A percentile compares a stretch with the other conserved stretches of the same genome.
These are phyloP conservation scores for Tipula confusa DNA, from an alignment of 2,888 invertebrate genomes.

Conservation along the genomic window DNA sequence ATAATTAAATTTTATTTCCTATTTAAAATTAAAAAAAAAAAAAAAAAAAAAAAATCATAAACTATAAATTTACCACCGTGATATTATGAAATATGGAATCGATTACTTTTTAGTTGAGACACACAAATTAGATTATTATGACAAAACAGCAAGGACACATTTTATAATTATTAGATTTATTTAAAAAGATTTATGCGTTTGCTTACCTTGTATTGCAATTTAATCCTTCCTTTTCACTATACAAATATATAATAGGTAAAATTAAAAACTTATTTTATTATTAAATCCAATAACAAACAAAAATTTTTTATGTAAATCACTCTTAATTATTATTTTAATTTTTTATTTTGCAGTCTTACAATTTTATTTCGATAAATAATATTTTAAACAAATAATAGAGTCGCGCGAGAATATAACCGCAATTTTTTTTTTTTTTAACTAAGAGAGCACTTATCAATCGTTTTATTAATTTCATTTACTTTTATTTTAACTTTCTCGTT, in stretches of 20 bases:
- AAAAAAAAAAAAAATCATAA: too few relatives aligned
- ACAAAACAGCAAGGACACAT: neutral
- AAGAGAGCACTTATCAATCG: neutral
- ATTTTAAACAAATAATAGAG: neutral
- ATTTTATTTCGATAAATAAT: neutral
- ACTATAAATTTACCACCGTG: too few relatives aligned
- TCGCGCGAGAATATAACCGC: slow-evolving; percentile 17
- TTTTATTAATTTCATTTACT: neutral
- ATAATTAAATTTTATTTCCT: neutral
- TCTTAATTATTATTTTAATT: slow-evolving; percentile 9
- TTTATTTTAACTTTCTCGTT: slow-evolving; percentile 35
- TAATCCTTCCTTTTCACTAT: slow-evolving; percentile 6
- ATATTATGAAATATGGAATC: neutral
- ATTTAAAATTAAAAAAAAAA: too few relatives aligned
- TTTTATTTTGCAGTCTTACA: neutral
- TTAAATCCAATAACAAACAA: neutral
- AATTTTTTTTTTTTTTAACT: neutral
- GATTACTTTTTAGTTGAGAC: neutral
- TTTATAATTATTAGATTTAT: neutral
- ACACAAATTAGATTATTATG: neutral
- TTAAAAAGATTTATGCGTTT: neutral
- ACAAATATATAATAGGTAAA: neutral
- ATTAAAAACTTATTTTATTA: neutral
- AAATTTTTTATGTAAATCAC: neutral
- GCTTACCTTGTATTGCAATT: neutral